Evolutionary conservation across 1,140 invertebrate genomes (phyloP).

Genomic region (Brachionus rotundiformis): DNA sequence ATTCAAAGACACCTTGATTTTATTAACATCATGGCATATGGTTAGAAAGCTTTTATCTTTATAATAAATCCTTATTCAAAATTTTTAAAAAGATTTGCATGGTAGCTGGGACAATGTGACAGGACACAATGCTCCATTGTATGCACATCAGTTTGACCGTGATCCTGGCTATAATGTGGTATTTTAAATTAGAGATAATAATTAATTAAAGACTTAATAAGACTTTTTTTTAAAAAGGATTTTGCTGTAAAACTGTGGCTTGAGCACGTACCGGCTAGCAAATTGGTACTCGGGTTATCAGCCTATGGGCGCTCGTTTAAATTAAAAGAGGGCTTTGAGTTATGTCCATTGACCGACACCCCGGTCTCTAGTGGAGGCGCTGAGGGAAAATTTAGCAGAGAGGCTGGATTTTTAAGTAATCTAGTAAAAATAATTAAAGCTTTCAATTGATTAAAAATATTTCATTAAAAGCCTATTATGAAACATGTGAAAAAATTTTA

Average conservation of each 20-base stretch:
- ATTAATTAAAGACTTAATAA: no score
- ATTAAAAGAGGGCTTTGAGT: constrained; percentile 66
- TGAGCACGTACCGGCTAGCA: constrained; percentile 74
- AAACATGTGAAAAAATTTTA: constrained; percentile 52
- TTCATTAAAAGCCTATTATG: constrained; percentile 72
- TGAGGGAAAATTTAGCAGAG: constrained; percentile 73
- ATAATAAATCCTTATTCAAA: no score
- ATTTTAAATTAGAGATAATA: no score
- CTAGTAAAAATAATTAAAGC: constrained; percentile 74
- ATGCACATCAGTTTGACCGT: constrained; percentile 54
- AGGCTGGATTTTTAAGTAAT: constrained; percentile 88
- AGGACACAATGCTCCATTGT: constrained; percentile 50
- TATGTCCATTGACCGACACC: constrained; percentile 66
- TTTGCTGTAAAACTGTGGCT: constrained; percentile 70
- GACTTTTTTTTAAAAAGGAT: constrained; percentile 54
- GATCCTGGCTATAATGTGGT: constrained; percentile 52
- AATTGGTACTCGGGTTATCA: constrained; percentile 80
- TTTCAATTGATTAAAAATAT: constrained; percentile 83
- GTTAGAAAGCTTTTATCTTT: no score
- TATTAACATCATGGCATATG: constrained; percentile 83
- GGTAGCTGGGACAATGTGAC: constrained; percentile 51
- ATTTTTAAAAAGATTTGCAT: constrained; percentile 60
- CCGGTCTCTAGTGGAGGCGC: constrained; percentile 80
- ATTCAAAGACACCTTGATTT: constrained; percentile 79
- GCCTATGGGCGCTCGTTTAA: constrained; percentile 85